Base-by-base conservation (phyloP, 1,140 invertebrate species). In the Achatina immaculata region DNA sequence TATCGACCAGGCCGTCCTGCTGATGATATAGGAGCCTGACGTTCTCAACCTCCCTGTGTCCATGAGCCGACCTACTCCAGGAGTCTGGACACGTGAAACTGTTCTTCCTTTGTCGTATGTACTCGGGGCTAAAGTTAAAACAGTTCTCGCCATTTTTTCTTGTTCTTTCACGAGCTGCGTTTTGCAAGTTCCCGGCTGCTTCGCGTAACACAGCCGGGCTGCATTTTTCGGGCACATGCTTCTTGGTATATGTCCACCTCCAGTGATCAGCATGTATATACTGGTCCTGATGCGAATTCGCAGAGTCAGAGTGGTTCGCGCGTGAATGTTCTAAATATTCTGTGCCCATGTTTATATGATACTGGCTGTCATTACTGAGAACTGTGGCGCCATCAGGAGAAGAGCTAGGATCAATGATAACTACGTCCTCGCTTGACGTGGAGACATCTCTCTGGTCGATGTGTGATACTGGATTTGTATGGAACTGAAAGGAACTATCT, bases 111-210 rank as follows among this genome's bases (percentile, higher is more conserved):
- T 42, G 68, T n/a, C 42, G 9, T 2, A 71, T 38, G 68, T 71
- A 71, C 38, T n/a, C 34, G 1, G 68, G 38, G 34, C 14, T 71
- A 71, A 71, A 71, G 38, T 43, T 71, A n/a, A 71, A 71, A 42
- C 68, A 71, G 38, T 38, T 71, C 34, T 71, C 68, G 1, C 7
- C 7, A 16, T 71, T 38, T 34, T 71, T n/a, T 55, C 48, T 55
- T 1, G 7, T 55, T 6, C 48, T 55, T 24, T 14, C 48, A 2
- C 2, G 48, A 21, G 24, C 24, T 19, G 24, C 48, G 24, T 7
- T 55, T 19, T 45, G 43, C 19, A 19, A 9, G 7, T 55, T 14
- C 4, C 48, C 19, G 48, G 3, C 24, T 2, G 16, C 48, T 55
- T 19, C 6, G 21, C 24, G 48, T 14, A 21, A 14, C 3, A 14